phyloP scores from a whole-genome alignment of 2,113 vertebrate genomes.

The Coryphaenoides rupestris region DNA sequence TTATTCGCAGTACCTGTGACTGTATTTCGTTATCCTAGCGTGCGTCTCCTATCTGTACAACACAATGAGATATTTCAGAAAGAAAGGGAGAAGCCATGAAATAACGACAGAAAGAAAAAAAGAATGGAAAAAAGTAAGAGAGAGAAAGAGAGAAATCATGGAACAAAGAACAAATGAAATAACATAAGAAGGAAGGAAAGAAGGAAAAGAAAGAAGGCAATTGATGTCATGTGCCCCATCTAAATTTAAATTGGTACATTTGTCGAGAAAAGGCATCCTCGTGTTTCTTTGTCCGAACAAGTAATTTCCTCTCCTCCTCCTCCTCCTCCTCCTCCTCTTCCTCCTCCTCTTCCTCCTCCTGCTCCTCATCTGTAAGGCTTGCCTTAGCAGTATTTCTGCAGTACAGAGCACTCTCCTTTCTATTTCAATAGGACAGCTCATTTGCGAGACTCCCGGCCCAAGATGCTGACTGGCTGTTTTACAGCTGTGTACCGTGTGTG shows the following conservation, averaged over 20 bases:
- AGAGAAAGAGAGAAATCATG: constrained; percentile 48
- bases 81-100: constrained; percentile 23
- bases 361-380: constrained; percentile 64
- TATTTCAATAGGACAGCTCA: constrained; percentile 83
- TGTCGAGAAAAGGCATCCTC: constrained; percentile 71
- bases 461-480: constrained; percentile 78
- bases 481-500: constrained; percentile 55
- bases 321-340: constrained; percentile 14
- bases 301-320: constrained; percentile 61
- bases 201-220: constrained; percentile 46
- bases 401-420: constrained; percentile 70
- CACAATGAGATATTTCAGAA: constrained; percentile 28
- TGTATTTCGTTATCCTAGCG: too few species aligned
- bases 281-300: constrained; percentile 75
- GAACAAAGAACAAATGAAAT: not conserved
- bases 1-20: not conserved
- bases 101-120: constrained; percentile 33
- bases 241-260: constrained; percentile 75
- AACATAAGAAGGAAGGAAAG: constrained; percentile 14
- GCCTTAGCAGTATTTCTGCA: constrained; percentile 75
- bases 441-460: constrained; percentile 75
- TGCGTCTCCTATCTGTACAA: too few species aligned
- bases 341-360: too few species aligned
- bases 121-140: constrained; percentile 36
- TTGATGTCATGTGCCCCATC: constrained; percentile 64